These are phyloP conservation scores for Oreochromis aureus DNA, from an alignment of 2,113 vertebrate species.

Conservation along the genomic window DNA sequence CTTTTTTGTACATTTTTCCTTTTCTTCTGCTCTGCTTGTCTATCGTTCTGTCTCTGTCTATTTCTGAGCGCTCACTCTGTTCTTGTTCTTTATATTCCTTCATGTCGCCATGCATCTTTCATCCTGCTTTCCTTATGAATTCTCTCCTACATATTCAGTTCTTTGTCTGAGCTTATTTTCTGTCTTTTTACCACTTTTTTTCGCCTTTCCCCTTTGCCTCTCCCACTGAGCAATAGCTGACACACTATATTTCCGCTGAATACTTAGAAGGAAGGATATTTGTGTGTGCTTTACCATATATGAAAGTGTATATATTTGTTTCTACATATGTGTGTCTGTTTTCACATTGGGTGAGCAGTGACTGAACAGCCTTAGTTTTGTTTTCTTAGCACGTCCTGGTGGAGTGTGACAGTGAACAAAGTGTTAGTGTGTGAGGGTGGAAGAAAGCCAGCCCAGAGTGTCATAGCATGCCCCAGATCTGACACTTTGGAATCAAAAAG, in stretches of 20 bases:
- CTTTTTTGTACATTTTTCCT: neutral
- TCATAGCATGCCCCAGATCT: slow-evolving; percentile 55
- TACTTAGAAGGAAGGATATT: slow-evolving; percentile 5
- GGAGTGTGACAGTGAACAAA: slow-evolving; percentile 70
- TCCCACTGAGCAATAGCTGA: slow-evolving; percentile 31
- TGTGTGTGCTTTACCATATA: neutral
- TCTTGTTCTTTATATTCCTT: slow-evolving; percentile 37
- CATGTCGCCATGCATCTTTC: slow-evolving; percentile 21
- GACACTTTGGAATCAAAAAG: slow-evolving; percentile 18
- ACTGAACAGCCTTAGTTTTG: slow-evolving; percentile 53
- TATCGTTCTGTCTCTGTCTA: slow-evolving; percentile 3
- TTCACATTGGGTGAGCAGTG: neutral
- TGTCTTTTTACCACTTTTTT: neutral
- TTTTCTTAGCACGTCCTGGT: slow-evolving; percentile 68
- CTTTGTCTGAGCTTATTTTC: slow-evolving; percentile 38
- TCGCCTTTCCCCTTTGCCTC: neutral
- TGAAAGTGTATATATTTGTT: neutral
- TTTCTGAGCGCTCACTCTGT: slow-evolving; percentile 19
- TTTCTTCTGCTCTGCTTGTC: neutral
- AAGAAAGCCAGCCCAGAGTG: slow-evolving; percentile 44
- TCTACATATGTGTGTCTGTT: slow-evolving; percentile 19
- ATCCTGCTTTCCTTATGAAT: slow-evolving; percentile 26
- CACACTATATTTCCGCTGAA: slow-evolving; percentile 24
- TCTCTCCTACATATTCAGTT: slow-evolving; percentile 47
- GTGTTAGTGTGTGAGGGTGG: slow-evolving; percentile 68